Conservation (phyloP, 1,140 invertebrate genomes). For the Littorina saxatilis region DNA sequence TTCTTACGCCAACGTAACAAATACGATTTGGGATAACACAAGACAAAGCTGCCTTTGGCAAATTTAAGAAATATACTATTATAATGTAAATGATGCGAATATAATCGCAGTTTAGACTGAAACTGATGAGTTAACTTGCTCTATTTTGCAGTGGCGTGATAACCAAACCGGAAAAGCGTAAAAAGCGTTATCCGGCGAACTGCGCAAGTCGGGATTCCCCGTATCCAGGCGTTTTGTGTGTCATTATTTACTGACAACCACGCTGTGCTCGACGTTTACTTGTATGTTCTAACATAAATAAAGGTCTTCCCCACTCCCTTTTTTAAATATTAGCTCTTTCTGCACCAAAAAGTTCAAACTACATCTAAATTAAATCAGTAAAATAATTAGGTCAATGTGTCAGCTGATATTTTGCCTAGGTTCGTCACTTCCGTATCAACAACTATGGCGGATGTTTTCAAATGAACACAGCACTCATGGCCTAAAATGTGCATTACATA, state of each 20-base stretch:
- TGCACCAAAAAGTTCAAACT: not conserved
- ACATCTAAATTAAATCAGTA: constrained; percentile 4
- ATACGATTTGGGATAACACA: not conserved
- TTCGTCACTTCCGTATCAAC: constrained; percentile 53
- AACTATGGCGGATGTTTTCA: constrained; percentile 72
- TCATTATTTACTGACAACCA: constrained; percentile 28
- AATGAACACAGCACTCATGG: constrained; percentile 44
- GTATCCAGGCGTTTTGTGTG: constrained; percentile 35
- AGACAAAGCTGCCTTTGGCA: too few species aligned
- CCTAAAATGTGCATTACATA: constrained; percentile 1
- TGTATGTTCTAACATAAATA: not conserved
- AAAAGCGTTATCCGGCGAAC: constrained; percentile 34
- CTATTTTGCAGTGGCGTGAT: constrained; percentile 32
- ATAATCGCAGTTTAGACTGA: not conserved
- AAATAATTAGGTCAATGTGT: constrained; percentile 25
- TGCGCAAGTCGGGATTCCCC: constrained; percentile 44
- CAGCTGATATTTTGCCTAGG: constrained; percentile 46
- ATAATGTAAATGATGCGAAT: too few species aligned
- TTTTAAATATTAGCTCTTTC: not conserved
- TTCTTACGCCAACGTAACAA: constrained; percentile 38
- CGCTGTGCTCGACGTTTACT: not conserved
- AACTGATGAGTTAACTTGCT: not conserved
- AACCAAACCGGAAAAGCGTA: constrained; percentile 37
- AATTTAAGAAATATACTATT: too few species aligned
- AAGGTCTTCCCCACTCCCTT: not conserved